phyloP scores from a whole-genome alignment of 2,797 vertebrate species.

The Sebastes alutus region DNA sequence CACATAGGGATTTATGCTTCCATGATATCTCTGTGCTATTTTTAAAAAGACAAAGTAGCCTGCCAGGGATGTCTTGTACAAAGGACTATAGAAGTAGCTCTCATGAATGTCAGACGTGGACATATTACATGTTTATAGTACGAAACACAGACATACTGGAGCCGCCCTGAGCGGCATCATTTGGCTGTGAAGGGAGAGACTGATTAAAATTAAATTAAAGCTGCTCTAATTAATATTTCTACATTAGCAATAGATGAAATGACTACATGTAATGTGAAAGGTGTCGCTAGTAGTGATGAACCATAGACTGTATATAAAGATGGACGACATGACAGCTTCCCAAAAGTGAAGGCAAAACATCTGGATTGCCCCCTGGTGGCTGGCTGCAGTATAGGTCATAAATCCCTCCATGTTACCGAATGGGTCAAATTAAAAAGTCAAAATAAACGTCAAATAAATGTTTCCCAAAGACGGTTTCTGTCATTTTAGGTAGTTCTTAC shows the following conservation, averaged over 20 bases:
- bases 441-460: too few species aligned
- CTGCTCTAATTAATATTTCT: neutral
- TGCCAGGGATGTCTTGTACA: neutral
- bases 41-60: constrained; percentile 21
- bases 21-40: neutral
- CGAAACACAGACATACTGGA: neutral
- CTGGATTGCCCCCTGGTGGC: too few species aligned
- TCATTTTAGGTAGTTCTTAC: too few species aligned
- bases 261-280: neutral
- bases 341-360: too few species aligned
- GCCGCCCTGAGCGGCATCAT: neutral
- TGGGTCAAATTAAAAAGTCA: too few species aligned
- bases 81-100: neutral
- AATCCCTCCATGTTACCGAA: too few species aligned
- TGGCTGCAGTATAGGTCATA: too few species aligned
- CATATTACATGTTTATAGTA: neutral
- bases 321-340: too few species aligned
- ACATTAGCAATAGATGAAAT: neutral
- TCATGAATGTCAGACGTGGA: neutral
- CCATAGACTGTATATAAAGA: too few species aligned
- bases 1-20: neutral
- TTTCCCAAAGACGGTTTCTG: too few species aligned
- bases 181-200: neutral
- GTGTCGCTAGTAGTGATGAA: neutral
- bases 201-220: constrained; percentile 6